Evolutionary conservation across 2,888 invertebrate genomes (phyloP).

Genomic region (Oscheius sp.): DNA sequence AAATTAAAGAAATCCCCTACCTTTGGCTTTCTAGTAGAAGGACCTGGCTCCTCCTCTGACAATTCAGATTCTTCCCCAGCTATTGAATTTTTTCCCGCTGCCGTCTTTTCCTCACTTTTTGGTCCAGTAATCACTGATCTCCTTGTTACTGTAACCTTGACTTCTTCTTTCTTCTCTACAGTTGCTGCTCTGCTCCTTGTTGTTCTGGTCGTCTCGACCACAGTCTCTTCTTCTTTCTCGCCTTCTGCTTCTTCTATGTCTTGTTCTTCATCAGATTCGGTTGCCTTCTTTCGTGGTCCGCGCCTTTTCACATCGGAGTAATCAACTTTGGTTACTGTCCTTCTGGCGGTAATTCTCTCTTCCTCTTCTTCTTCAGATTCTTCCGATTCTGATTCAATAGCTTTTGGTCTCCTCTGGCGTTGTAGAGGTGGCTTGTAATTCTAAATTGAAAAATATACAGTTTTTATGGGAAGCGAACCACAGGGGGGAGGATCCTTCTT

Average conservation of each 20-base stretch:
- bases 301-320: not conserved
- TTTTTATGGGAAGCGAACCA: not conserved
- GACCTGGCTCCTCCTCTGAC: too few relatives aligned
- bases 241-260: not conserved
- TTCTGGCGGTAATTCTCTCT: not conserved
- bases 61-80: too few relatives aligned
- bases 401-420: not conserved
- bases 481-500: not conserved
- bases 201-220: not conserved
- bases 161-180: too few relatives aligned
- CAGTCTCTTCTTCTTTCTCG: constrained; percentile 5
- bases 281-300: not conserved
- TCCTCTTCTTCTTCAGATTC: not conserved
- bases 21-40: too few relatives aligned
- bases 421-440: not conserved
- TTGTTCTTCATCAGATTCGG: not conserved
- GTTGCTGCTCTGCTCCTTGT: not conserved
- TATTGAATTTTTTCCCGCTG: too few relatives aligned
- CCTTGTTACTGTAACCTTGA: too few relatives aligned
- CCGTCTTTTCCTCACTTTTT: too few relatives aligned
- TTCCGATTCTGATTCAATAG: not conserved
- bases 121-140: too few relatives aligned
- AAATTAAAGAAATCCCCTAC: too few relatives aligned
- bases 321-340: not conserved
- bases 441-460: not conserved